Evolutionary conservation across 2,113 vertebrate genomes (phyloP), one percentile per base, ranked within the genome.

Genomic region (Datnioides undecimradiatus): DNA sequence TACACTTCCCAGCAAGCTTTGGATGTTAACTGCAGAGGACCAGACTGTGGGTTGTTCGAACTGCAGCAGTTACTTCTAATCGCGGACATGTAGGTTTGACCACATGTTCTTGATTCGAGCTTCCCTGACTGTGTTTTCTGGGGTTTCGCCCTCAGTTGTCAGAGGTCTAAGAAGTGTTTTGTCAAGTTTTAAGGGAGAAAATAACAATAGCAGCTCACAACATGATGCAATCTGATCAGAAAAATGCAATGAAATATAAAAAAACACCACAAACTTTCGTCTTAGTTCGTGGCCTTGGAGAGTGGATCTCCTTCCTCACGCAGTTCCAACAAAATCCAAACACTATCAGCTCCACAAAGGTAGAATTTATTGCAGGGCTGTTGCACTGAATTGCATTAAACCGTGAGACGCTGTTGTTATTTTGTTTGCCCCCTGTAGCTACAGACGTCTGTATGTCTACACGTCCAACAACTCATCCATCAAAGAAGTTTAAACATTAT

Each of bases 371-470:
- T 82, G 68, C 63, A 69, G 25, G 4, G 16, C 81, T 54, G 5
- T 79, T 82, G 75, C 71, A 31, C 16, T 41, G 41, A 80, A 59
- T 82, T 63, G 63, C 59, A 84, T 76, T 46, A n/a, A 76, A 62
- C 3, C 51, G 43, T 48, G 27, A 66, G 75, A 60, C 36, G 29
- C 10, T 45, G 73, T 25, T 64, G 71, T 71, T 71, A 25, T 79
- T 82, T 72, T 29, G 40, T 82, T 75, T 21, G 5, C 21, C 57
- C 63, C 77, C 60, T 34, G 73, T 73, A 43, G 80, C 29, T 52
- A 19, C 70, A 65, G 60, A 52, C 21, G 8, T 57, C 11, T 21
- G 63, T 11, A 11, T 25, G 31, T 74, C n/a, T 65, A 1, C 27
- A 54, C n/a, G 19, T 45, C 59, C 41, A 21, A 55, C 57, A 34